A percentile compares a stretch with the other conserved stretches of the same genome.
phyloP scores from a whole-genome alignment of 1,140 invertebrate genomes.

The Trichomalopsis sarcophagae region DNA sequence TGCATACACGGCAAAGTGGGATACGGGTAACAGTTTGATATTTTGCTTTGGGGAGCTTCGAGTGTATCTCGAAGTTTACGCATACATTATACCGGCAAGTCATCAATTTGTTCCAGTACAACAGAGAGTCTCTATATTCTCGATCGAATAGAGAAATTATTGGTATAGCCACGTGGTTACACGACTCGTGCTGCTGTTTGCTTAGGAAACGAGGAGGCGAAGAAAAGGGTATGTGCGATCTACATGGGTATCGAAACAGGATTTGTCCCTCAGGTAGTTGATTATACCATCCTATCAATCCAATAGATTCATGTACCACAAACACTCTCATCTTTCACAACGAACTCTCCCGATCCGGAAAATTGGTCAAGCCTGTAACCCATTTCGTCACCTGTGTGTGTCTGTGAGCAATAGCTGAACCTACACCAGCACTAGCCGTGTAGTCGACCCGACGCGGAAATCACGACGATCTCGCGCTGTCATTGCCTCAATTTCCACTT shows the following conservation, averaged over 20 bases:
- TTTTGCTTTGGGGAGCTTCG: background rate
- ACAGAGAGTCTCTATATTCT: background rate
- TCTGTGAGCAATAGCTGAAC: conserved; percentile 38
- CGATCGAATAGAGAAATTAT: conserved; percentile 21
- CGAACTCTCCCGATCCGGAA: background rate
- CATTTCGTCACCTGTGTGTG: conserved; percentile 47
- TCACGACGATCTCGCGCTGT: conserved; percentile 57
- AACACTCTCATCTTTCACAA: background rate
- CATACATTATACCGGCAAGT: conserved; percentile 40
- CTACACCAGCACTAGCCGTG: conserved; percentile 55
- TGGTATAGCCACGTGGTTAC: conserved; percentile 10
- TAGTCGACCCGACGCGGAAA: conserved; percentile 42
- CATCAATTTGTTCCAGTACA: conserved; percentile 47
- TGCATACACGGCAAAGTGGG: background rate
- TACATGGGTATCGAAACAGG: background rate
- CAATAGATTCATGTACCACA: no score
- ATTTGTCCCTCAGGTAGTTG: background rate
- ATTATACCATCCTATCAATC: no score
- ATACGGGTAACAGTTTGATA: background rate
- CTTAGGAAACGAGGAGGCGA: conserved; percentile 59
- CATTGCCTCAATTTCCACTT: conserved; percentile 71
- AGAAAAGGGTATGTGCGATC: background rate
- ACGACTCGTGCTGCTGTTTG: conserved; percentile 23
- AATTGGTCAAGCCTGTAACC: background rate
- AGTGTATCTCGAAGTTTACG: conserved; percentile 27